These are phyloP conservation scores for Drosophila picticornis DNA, from an alignment of 2,888 invertebrate genomes.

Conservation along the genomic window DNA sequence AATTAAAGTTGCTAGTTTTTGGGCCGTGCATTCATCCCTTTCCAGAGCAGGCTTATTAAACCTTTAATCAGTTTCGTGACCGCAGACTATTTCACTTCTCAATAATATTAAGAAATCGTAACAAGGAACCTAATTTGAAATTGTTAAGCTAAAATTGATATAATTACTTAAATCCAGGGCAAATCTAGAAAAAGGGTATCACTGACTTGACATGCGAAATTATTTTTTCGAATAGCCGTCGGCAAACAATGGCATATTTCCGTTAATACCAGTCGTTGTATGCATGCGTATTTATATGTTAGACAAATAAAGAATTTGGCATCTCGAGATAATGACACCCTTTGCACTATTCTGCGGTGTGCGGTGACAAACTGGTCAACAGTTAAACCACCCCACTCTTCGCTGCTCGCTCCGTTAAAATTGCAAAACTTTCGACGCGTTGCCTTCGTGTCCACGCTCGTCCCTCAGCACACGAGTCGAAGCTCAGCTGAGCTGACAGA, in stretches of 20 bases:
- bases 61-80: not conserved
- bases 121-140: not conserved
- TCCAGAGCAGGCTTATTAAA: not conserved
- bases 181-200: no score
- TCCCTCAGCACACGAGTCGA: no score
- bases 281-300: not conserved
- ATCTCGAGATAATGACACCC: not conserved
- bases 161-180: no score
- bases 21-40: no score
- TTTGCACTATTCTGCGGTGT: not conserved
- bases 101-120: not conserved
- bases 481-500: no score
- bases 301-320: not conserved
- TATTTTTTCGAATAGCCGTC: not conserved
- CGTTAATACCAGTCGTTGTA: not conserved
- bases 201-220: not conserved
- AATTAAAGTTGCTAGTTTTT: not conserved
- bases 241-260: not conserved
- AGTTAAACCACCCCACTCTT: not conserved
- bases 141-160: not conserved
- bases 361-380: not conserved
- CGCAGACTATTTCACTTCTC: not conserved
- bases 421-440: no score
- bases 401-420: no score
- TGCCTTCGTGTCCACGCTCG: no score